Conservation (phyloP, 2,888 invertebrate species). For the Adelognathus sp. region DNA sequence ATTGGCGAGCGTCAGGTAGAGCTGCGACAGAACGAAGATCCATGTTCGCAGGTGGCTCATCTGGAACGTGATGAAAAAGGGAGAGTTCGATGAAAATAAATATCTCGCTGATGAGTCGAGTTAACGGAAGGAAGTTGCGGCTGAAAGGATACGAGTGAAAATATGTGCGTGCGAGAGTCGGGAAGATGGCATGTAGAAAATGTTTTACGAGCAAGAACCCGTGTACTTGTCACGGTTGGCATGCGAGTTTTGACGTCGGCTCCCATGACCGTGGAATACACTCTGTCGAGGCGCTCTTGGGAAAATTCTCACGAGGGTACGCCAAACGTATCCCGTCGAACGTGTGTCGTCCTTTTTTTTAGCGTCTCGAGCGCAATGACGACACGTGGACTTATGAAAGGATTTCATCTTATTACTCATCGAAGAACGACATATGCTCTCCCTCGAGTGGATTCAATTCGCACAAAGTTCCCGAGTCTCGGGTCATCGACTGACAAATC, state of each 20-base stretch:
- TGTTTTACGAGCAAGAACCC: background rate
- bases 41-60: conserved; percentile 73
- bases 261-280: conserved; percentile 47
- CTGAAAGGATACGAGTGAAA: background rate
- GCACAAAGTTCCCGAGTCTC: background rate
- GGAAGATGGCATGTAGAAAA: background rate
- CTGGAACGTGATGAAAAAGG: conserved; percentile 70
- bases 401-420: too few relatives aligned
- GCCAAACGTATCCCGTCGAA: conserved; percentile 31
- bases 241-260: background rate
- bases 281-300: conserved; percentile 50
- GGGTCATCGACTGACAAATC: background rate
- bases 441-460: background rate
- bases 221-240: background rate
- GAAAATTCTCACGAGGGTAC: conserved; percentile 68
- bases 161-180: background rate
- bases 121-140: background rate
- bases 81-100: conserved; percentile 63
- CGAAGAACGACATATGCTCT: too few relatives aligned
- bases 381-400: background rate
- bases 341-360: conserved; percentile 20
- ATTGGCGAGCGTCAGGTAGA: conserved; percentile 64
- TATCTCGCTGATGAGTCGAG: conserved; percentile 23
- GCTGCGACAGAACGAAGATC: conserved; percentile 68
- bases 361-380: conserved; percentile 34